phyloP scores from a whole-genome alignment of 2,888 invertebrate genomes.

The Parasteatoda lunata region DNA sequence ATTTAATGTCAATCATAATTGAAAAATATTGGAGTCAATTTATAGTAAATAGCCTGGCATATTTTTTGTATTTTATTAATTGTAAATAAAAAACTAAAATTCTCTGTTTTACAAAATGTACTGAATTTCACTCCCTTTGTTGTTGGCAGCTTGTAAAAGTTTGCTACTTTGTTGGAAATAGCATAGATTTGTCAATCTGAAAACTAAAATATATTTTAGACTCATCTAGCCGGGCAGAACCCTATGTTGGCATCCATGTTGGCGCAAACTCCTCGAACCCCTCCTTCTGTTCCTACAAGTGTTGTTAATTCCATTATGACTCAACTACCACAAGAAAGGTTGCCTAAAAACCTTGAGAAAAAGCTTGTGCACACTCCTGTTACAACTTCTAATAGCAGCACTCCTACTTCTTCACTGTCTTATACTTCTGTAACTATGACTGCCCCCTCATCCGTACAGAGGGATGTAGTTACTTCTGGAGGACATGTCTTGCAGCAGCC shows the following conservation, averaged over 20 bases:
- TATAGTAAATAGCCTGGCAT: too few species aligned
- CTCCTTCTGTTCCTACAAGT: slow-evolving; percentile 68
- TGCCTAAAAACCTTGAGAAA: slow-evolving; percentile 73
- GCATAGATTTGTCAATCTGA: too few species aligned
- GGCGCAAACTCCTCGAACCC: slow-evolving; percentile 80
- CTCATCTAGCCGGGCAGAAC: slow-evolving; percentile 70
- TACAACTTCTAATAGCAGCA: slow-evolving; percentile 21
- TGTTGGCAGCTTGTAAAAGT: too few species aligned
- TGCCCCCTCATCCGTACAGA: slow-evolving; percentile 24
- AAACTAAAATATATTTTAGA: slow-evolving; percentile 17
- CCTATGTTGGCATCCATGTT: slow-evolving; percentile 86
- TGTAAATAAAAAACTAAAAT: too few species aligned
- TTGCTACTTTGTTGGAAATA: too few species aligned
- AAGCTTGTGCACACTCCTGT: slow-evolving; percentile 71
- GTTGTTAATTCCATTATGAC: slow-evolving; percentile 69
- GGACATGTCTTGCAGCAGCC: slow-evolving; percentile 61
- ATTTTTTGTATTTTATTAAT: too few species aligned
- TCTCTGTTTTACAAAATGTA: too few species aligned
- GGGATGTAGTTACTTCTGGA: slow-evolving; percentile 64
- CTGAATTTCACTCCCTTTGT: too few species aligned
- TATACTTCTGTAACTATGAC: slow-evolving; percentile 20
- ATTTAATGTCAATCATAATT: too few species aligned
- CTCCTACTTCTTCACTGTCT: slow-evolving; percentile 31
- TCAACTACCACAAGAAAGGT: slow-evolving; percentile 79
- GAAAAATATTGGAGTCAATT: too few species aligned